Percentiles rank a stretch among this genome's conserved stretches.
These are phyloP conservation scores for Cariama cristata DNA, from an alignment of 2,113 vertebrate species.

Conservation along the genomic window DNA sequence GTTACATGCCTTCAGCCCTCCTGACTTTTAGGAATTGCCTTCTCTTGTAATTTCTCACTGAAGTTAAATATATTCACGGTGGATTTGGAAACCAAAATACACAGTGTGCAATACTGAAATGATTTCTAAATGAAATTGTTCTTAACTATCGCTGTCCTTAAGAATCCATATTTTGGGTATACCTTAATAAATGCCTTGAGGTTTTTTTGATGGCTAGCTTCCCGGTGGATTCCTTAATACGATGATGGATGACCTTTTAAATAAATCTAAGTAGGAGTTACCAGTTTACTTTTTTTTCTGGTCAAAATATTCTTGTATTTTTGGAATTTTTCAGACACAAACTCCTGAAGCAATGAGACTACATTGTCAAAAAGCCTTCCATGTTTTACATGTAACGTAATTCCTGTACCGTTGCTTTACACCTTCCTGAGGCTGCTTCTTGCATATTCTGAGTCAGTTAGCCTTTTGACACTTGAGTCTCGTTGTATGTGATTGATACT, in stretches of 20 bases:
- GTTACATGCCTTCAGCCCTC: accelerated
- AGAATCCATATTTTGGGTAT: not conserved
- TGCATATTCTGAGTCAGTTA: not conserved
- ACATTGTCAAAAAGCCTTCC: not conserved
- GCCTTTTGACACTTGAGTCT: not conserved
- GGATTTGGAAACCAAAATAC: not conserved
- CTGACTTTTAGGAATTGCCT: not conserved
- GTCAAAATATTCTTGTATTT: not conserved
- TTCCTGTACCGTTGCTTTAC: not conserved
- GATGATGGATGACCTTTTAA: not conserved
- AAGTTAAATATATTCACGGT: not conserved
- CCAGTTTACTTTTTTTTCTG: not conserved
- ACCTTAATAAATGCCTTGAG: not conserved
- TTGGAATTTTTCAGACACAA: not conserved
- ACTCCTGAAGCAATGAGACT: not conserved
- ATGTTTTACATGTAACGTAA: not conserved
- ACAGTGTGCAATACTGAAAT: not conserved
- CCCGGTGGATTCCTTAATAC: not conserved
- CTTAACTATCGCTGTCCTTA: not conserved
- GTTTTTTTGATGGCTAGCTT: not conserved
- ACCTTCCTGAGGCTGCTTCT: not conserved
- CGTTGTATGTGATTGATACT: not conserved
- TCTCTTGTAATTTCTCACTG: not conserved
- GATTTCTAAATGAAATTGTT: not conserved
- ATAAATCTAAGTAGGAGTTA: not conserved